Evolutionary conservation across 1,140 invertebrate species (phyloP).

Genomic region (Vanessa atalanta): DNA sequence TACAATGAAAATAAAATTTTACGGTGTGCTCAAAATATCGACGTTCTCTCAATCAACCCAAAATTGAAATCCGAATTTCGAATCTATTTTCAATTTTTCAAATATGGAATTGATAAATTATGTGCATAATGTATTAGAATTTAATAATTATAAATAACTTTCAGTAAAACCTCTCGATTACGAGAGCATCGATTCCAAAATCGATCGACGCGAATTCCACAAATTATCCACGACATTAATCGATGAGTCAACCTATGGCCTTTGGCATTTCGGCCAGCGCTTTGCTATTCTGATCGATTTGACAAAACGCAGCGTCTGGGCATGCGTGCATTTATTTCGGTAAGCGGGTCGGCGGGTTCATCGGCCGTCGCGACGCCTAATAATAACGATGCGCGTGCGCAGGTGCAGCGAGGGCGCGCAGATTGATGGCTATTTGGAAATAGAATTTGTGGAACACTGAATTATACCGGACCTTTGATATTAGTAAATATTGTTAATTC

Average conservation of each 20-base stretch:
- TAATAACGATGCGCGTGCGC: conserved; percentile 64
- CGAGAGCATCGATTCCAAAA: conserved; percentile 9
- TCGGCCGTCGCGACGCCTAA: conserved; percentile 70
- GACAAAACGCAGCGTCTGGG: conserved; percentile 38
- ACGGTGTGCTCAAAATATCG: conserved; percentile 23
- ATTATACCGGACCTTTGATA: conserved; percentile 27
- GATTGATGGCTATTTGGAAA: conserved; percentile 41
- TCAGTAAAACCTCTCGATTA: neutral
- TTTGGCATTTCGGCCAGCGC: conserved; percentile 31
- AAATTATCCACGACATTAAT: neutral
- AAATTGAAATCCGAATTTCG: too few relatives aligned
- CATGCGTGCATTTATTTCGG: conserved; percentile 68
- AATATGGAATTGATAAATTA: too few relatives aligned
- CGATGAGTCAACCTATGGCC: conserved; percentile 24
- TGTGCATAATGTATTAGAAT: too few relatives aligned
- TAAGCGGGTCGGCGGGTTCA: conserved; percentile 69
- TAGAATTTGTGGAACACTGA: conserved; percentile 16
- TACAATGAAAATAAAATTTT: conserved; percentile 37
- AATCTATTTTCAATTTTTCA: too few relatives aligned
- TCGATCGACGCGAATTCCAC: conserved; percentile 1
- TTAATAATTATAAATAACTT: too few relatives aligned
- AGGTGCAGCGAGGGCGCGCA: conserved; percentile 41
- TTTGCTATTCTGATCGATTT: conserved; percentile 34
- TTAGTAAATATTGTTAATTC: conserved; percentile 16
- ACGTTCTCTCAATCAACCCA: too few relatives aligned